Conservation (phyloP, 2,113 vertebrate species). For the Junco hyemalis region DNA sequence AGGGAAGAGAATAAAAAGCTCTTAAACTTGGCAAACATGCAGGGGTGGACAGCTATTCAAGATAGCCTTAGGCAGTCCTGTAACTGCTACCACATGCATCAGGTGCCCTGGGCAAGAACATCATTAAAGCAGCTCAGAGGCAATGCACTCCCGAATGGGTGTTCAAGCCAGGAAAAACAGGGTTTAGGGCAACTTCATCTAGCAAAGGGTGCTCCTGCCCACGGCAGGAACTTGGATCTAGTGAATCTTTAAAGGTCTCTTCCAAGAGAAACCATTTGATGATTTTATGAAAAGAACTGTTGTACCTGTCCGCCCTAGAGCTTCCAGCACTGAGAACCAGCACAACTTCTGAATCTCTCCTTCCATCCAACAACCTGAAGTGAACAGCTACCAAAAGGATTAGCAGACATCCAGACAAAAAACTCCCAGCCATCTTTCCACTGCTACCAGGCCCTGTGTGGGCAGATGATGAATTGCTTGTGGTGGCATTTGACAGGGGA, state of each 20-base stretch:
- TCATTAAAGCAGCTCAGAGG: neutral
- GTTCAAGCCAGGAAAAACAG: neutral
- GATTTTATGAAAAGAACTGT: neutral
- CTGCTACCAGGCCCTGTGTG: accelerated
- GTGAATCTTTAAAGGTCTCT: neutral
- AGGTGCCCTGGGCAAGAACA: neutral
- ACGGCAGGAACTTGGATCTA: neutral
- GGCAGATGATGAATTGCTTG: neutral
- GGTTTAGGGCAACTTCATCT: neutral
- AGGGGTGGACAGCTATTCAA: neutral
- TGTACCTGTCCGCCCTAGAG: neutral
- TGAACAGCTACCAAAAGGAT: neutral
- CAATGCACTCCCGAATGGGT: neutral
- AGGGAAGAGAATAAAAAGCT: neutral
- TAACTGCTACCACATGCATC: neutral
- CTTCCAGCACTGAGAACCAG: neutral
- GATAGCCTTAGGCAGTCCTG: neutral
- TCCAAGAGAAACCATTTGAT: neutral
- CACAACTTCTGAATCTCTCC: neutral
- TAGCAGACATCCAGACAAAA: neutral
- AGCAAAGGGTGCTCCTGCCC: neutral
- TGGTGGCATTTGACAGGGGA: neutral
- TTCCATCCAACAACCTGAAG: neutral
- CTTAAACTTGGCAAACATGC: neutral
- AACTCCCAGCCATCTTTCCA: neutral